Conservation (phyloP, 1,140 invertebrate genomes). For the Microplitis mediator region DNA sequence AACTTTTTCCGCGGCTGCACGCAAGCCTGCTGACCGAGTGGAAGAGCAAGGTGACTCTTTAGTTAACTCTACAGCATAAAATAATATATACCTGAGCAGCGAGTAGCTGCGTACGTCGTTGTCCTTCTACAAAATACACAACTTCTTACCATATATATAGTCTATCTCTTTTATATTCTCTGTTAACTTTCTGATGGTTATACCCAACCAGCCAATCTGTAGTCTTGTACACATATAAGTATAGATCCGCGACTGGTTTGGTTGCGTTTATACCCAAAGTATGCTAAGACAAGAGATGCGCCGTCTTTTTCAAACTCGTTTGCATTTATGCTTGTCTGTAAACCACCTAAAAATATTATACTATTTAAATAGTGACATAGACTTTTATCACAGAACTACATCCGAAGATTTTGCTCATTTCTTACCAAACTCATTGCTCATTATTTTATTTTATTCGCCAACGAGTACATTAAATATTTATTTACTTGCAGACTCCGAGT, state of each 20-base stretch:
- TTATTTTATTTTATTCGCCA: neutral
- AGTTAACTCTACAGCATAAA: neutral
- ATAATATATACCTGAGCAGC: neutral
- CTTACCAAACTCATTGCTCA: too few relatives aligned
- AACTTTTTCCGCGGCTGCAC: constrained; percentile 30
- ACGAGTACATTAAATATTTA: neutral
- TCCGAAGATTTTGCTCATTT: too few relatives aligned
- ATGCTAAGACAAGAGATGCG: constrained; percentile 21
- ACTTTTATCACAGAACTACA: too few relatives aligned
- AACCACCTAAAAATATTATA: neutral
- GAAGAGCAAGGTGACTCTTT: constrained; percentile 25
- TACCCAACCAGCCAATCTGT: neutral
- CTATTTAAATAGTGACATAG: too few relatives aligned
- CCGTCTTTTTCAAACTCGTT: constrained; percentile 23
- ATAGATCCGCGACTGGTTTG: constrained; percentile 18
- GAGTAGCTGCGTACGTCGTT: neutral
- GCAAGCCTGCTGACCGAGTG: constrained; percentile 15
- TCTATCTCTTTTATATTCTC: neutral
- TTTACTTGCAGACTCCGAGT: constrained; percentile 73
- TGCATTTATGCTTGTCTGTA: constrained; percentile 27
- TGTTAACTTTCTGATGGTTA: too few relatives aligned
- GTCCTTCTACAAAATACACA: neutral
- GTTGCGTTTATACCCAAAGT: constrained; percentile 19
- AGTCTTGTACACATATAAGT: too few relatives aligned
- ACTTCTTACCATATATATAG: neutral